A percentile compares a stretch with the other conserved stretches of the same genome.
Conservation (phyloP, 2,888 invertebrate genomes). For the Cryptocephalus primarius region DNA sequence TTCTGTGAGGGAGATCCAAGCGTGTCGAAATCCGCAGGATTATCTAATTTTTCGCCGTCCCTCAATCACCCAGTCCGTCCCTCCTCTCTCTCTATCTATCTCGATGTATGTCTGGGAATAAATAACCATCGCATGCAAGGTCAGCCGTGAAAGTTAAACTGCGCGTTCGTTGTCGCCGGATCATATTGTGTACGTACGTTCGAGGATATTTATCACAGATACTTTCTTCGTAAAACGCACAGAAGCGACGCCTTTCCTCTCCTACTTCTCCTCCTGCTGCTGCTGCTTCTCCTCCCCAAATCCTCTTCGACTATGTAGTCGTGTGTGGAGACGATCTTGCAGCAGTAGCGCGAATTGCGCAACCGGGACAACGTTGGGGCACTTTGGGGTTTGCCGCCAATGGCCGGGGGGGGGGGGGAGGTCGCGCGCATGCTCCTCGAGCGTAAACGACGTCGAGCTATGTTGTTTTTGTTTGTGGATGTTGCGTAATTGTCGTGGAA, state of each 20-base stretch:
- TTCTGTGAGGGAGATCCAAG: no score
- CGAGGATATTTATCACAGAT: neutral
- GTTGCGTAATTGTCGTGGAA: slow-evolving; percentile 9
- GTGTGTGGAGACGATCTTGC: slow-evolving; percentile 13
- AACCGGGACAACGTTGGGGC: slow-evolving; percentile 20
- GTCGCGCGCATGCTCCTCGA: slow-evolving; percentile 15
- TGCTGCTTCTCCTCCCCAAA: no score
- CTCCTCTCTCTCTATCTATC: no score
- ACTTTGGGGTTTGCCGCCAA: slow-evolving; percentile 21
- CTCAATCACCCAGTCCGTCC: no score
- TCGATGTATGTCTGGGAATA: no score
- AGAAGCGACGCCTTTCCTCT: neutral
- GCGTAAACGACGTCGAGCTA: slow-evolving; percentile 2
- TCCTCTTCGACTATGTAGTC: no score
- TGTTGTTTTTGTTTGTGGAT: slow-evolving; percentile 8
- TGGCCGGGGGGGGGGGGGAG: slow-evolving; percentile 1
- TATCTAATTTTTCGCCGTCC: no score
- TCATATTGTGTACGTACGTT: slow-evolving; percentile 5
- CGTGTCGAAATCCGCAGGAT: no score
- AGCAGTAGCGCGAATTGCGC: slow-evolving; percentile 22
- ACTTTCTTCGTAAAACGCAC: slow-evolving; percentile 7
- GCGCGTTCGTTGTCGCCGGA: slow-evolving; percentile 2
- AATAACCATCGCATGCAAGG: slow-evolving; percentile 15
- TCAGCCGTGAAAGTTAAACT: slow-evolving; percentile 25
- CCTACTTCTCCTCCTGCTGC: slow-evolving; percentile 1